Base-by-base conservation (phyloP, 2,888 invertebrate species). In the Oscheius sp. region DNA sequence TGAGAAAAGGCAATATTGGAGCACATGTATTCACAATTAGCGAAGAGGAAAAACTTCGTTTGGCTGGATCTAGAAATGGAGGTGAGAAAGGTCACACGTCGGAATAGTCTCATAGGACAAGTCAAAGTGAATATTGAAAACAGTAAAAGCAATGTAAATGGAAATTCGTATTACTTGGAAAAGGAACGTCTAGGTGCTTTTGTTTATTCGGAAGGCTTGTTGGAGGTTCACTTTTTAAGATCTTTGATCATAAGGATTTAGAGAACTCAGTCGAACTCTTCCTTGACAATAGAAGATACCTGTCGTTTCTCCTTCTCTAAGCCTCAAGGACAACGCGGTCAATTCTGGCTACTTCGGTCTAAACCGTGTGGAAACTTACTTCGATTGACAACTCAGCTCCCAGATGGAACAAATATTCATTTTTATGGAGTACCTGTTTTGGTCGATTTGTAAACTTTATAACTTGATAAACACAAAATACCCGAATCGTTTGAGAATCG, bases 391-490 rank as follows among this genome's bases (percentile, higher is more conserved):
- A 25, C 50, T 1, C 33, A 34, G 8, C 64, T 64, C 23, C 33
- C 33, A 45, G 57, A 55, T 23, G 66, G 66, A 0, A 45, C 31
- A 1, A 46, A 53, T 15, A 23, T 66, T 33, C 48, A 27, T 39
- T 66, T 39, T 25, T 66, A 66, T 31, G 66, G 66, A 3, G 45
- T 37, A 27, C 66, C 66, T 15, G 55, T 37, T 3, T 34, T 48
- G 10, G 55, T 66, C 45, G 46, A 66, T 27, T 29, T 66, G 20
- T 66, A 31, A 55, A 5, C 25, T 48, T 25, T 25, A 23, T 25
- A 15, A 45, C 5, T 17, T 23, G 23, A 48, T 4, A 3, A 25
- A 48, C 20, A 34, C 17, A 55, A 55, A 23, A 53, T 34, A 55
- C 55, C 55, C 55, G 55, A 15, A 10, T 12, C 6, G 25, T 10